These are phyloP conservation scores for Drosophila birchii DNA, from an alignment of 2,888 invertebrate species.

Conservation along the genomic window DNA sequence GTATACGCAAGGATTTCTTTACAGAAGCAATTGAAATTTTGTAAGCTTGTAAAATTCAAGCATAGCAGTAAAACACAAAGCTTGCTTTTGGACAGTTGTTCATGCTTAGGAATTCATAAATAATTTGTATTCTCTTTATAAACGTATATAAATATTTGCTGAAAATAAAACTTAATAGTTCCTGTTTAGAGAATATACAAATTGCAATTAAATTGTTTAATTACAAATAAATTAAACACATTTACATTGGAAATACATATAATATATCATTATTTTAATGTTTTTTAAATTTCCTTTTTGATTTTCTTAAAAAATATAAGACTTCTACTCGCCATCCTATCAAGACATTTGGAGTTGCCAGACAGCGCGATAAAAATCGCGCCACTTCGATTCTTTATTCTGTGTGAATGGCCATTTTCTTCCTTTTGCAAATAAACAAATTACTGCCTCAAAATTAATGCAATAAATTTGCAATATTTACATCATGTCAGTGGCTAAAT, in stretches of 20 bases:
- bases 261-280: no score
- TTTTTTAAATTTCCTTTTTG: no score
- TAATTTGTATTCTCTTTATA: not conserved
- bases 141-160: not conserved
- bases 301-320: no score
- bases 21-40: slow-evolving; percentile 2
- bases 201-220: no score
- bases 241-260: no score
- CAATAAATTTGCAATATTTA: no score
- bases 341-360: no score
- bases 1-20: slow-evolving; percentile 22
- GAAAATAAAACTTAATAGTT: no score
- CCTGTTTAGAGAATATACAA: no score
- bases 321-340: no score
- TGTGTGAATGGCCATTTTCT: not conserved
- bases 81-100: not conserved
- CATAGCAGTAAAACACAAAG: not conserved
- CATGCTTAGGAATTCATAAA: not conserved
- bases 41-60: not conserved
- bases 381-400: not conserved
- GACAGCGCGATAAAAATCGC: no score
- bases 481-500: slow-evolving; percentile 67
- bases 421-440: not conserved
- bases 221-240: no score
- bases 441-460: not conserved